Base-by-base conservation (phyloP, 1,140 invertebrate species). In the Trichogramma pretiosum region DNA sequence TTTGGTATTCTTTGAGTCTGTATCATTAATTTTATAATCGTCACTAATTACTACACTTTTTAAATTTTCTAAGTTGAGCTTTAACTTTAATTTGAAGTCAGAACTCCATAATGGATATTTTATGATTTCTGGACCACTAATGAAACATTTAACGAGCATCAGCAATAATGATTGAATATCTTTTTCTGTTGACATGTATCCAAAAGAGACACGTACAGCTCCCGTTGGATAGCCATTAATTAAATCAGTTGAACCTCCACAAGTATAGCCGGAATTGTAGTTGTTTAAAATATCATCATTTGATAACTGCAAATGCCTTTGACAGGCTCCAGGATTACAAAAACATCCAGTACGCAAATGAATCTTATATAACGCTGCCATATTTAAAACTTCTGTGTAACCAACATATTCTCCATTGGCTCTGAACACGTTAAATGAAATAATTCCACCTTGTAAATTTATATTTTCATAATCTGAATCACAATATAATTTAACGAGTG, bases 301-400 rank as follows among this genome's bases (percentile, higher is more conserved):
- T 0, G 77, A 77, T 8, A 93, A 65, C 3, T 74, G 67, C 19
- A 98, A 72, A 63, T 89, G 85, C 26, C 80, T 72, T 67, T 95
- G 87, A 70, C 95, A 98, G 5, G 93, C 89, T 16, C 94, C 95
- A 5, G 93, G 86, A 74, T 98, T 98, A 65, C 95, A 98, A 64
- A 96, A 94, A 66, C 93, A 98, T 1, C 94, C 93, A 3, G 89
- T 93, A 55, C 94, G 76, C 14, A 98, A 61, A 58, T 87, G 82
- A 43, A 98, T 87, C 48, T 85, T 83, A 63, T 92, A 83, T 17
- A 94, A 63, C 51, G 89, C 82, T 1, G 91, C 87, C 71, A 97
- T 82, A 56, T 92, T 87, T 46, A 90, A 77, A 17, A 97, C 87
- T 77, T 95, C 88, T 46, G 84, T 77, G 73, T 85, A 98, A 41